These are phyloP conservation scores for Stictonetta naevosa DNA, from an alignment of 2,113 vertebrate genomes.

Conservation along the genomic window DNA sequence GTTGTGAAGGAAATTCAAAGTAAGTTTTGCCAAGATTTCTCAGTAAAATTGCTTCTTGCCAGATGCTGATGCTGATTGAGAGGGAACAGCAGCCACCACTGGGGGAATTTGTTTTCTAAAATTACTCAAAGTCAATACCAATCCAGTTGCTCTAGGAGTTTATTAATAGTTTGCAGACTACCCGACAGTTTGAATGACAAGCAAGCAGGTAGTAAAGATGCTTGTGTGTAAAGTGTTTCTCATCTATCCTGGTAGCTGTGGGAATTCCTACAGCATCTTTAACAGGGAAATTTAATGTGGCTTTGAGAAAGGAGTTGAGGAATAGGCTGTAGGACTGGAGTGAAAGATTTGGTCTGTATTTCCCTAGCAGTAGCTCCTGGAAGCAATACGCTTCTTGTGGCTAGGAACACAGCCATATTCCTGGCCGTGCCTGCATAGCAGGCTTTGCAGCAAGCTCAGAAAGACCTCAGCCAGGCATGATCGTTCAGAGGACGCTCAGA, in stretches of 20 bases:
- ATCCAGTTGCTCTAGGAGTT: neutral
- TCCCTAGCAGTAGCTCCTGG: conserved; percentile 52
- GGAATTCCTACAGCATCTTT: neutral
- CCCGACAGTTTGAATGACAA: neutral
- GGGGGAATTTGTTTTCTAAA: neutral
- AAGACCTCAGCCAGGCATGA: neutral
- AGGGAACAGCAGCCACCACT: neutral
- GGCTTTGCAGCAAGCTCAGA: neutral
- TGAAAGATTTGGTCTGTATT: neutral
- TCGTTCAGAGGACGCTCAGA: neutral
- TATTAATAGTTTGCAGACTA: neutral
- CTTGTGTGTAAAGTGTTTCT: neutral
- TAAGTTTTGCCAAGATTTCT: neutral
- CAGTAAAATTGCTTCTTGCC: neutral
- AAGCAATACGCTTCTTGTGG: neutral
- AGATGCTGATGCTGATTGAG: neutral
- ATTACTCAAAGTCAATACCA: neutral
- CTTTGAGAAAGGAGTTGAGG: neutral
- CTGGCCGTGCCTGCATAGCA: neutral
- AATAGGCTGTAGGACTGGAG: neutral
- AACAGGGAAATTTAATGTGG: neutral
- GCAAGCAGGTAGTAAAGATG: neutral
- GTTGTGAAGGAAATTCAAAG: neutral
- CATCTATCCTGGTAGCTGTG: neutral
- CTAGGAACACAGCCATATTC: conserved; percentile 29